Percentiles rank a stretch among this genome's conserved stretches.
phyloP scores from a whole-genome alignment of 2,113 vertebrate species.

The Chaetorhynchus papuensis region DNA sequence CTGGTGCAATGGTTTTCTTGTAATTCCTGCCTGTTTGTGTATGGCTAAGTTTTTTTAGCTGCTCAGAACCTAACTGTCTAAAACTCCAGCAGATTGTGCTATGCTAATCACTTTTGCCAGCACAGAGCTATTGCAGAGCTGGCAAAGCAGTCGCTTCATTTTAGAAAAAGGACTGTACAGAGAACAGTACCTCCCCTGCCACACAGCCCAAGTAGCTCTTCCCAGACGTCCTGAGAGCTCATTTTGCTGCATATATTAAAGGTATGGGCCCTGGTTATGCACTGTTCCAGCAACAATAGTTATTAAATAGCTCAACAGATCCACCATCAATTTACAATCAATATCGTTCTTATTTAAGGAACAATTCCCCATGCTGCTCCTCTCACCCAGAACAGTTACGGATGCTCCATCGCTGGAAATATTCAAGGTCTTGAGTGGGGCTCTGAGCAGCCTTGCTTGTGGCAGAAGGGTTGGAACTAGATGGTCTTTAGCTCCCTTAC shows the following conservation, averaged over 20 bases:
- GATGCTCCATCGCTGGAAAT: background rate
- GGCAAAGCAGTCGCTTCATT: background rate
- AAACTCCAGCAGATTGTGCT: background rate
- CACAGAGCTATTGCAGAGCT: background rate
- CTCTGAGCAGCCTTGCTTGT: background rate
- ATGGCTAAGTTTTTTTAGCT: background rate
- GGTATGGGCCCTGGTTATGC: background rate
- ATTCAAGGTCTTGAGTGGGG: background rate
- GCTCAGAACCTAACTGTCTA: background rate
- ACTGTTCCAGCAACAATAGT: background rate
- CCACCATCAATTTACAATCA: background rate
- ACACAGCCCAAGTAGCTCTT: background rate
- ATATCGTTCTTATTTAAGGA: background rate
- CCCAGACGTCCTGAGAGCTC: background rate
- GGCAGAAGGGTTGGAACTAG: background rate
- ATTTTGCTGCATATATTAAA: background rate
- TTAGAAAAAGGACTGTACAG: background rate
- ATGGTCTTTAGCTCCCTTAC: background rate
- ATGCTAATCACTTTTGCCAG: background rate
- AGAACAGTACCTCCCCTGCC: background rate
- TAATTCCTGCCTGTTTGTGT: background rate
- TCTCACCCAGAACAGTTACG: background rate
- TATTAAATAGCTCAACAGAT: background rate
- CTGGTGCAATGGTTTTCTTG: background rate
- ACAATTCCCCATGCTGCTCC: background rate